phyloP scores from a whole-genome alignment of 2,797 vertebrate species.

The Limosa lapponica region DNA sequence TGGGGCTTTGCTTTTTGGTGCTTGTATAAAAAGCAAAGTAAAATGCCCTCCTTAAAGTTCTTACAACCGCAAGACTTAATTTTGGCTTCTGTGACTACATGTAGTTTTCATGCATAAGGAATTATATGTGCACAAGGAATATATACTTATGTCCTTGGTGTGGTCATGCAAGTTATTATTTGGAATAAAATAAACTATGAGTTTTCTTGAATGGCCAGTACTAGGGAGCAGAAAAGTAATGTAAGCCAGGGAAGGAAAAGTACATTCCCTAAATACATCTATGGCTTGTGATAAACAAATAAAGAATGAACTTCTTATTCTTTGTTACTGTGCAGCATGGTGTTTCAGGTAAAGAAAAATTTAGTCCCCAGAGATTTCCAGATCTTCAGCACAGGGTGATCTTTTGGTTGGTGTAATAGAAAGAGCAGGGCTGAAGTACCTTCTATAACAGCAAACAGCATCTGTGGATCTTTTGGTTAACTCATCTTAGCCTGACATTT shows the following conservation, averaged over 20 bases:
- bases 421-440: neutral
- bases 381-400: neutral
- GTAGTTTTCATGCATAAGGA: neutral
- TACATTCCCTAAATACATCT: neutral
- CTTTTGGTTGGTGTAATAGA: neutral
- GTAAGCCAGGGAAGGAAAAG: neutral
- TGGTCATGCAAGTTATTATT: neutral
- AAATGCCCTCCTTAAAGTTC: neutral
- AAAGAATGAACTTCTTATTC: neutral
- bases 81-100: neutral
- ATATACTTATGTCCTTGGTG: neutral
- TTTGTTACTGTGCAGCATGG: neutral
- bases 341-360: neutral
- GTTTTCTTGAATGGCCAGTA: neutral
- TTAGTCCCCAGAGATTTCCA: neutral
- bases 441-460: neutral
- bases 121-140: neutral
- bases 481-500: neutral
- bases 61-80: neutral
- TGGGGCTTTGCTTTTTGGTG: neutral
- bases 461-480: neutral
- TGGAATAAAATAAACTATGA: neutral
- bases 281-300: slow-evolving; percentile 12
- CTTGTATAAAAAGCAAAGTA: neutral
- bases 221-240: neutral